These are phyloP conservation scores for Chelmon rostratus DNA, from an alignment of 2,797 vertebrate species.

Conservation along the genomic window DNA sequence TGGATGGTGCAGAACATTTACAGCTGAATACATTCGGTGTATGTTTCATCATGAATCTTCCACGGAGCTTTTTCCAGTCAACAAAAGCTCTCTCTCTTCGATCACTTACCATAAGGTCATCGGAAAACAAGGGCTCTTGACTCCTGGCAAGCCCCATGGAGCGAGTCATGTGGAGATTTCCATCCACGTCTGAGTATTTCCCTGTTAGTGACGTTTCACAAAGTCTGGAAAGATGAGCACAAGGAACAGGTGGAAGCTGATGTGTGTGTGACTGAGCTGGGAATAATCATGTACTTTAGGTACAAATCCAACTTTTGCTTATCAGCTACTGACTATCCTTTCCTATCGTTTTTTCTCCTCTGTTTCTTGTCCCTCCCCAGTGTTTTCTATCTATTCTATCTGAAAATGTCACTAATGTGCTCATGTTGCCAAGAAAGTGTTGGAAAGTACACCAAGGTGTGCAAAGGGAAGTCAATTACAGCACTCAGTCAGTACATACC, in stretches of 20 bases:
- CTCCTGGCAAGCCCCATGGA: slow-evolving; percentile 92
- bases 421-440: background rate
- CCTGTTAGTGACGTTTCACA: slow-evolving; percentile 93
- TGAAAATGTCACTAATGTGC: slow-evolving; percentile 4
- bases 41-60: background rate
- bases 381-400: slow-evolving; percentile 6
- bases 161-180: slow-evolving; percentile 77
- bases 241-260: background rate
- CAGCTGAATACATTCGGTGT: background rate
- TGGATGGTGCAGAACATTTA: background rate
- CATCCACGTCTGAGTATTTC: slow-evolving; percentile 88
- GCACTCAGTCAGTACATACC: background rate
- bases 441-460: background rate
- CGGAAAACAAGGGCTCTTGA: slow-evolving; percentile 92
- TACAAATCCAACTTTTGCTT: background rate
- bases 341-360: background rate
- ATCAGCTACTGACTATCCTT: background rate
- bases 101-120: slow-evolving; percentile 87
- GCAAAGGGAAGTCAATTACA: background rate
- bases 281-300: background rate
- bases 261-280: background rate
- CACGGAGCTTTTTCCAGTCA: background rate
- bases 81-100: background rate
- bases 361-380: background rate
- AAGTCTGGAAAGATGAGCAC: slow-evolving; percentile 82